phyloP scores from a whole-genome alignment of 2,888 invertebrate genomes.

The Craniophora ligustri region DNA sequence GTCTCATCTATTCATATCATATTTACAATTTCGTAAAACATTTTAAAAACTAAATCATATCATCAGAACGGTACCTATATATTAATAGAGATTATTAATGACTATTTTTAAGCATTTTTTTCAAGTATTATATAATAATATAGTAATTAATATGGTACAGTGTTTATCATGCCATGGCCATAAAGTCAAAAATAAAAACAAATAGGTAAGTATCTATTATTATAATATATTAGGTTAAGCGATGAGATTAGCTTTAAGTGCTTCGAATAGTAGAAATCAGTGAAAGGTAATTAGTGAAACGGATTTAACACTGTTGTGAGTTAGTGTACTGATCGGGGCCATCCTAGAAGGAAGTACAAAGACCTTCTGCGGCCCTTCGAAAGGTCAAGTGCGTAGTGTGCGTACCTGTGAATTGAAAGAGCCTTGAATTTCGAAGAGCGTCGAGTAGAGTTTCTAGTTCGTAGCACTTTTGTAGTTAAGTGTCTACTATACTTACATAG shows the following conservation, averaged over 20 bases:
- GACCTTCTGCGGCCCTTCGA: constrained; percentile 29
- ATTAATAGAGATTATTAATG: no score
- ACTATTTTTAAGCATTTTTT: no score
- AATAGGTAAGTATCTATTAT: no score
- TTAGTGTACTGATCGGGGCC: constrained; percentile 12
- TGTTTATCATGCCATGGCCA: no score
- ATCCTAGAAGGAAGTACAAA: constrained; percentile 37
- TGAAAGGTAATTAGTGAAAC: constrained; percentile 46
- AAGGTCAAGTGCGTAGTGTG: constrained; percentile 31
- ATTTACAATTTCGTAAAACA: no score
- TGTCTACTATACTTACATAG: no score
- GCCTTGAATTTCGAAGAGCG: constrained; percentile 17
- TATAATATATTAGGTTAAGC: neutral
- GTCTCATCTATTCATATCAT: no score
- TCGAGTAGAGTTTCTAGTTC: neutral
- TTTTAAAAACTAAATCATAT: no score
- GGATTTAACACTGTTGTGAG: constrained; percentile 33
- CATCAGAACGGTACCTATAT: no score
- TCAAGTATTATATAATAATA: no score
- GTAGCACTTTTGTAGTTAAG: neutral
- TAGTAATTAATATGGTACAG: no score
- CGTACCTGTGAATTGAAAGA: constrained; percentile 4
- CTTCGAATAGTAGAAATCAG: constrained; percentile 18
- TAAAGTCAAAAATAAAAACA: no score
- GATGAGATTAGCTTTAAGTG: neutral